Base-by-base conservation (phyloP, 2,888 invertebrate genomes). In the Rhingia campestris region DNA sequence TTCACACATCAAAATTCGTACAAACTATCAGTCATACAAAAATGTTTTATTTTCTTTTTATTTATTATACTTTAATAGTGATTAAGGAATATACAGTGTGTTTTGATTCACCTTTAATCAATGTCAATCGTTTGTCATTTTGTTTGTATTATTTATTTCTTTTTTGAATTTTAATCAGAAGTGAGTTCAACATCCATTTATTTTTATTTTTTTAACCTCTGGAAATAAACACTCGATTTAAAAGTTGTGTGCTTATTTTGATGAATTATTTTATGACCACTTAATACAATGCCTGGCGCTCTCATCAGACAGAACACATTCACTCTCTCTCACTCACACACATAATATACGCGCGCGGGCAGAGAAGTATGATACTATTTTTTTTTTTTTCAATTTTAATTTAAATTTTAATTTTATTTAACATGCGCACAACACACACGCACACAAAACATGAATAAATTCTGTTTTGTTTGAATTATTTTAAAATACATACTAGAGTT, bases 21-120 rank as follows among this genome's bases (percentile, higher is more conserved):
- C 90, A 91, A 90, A 88, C 91, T 91, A 91, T 91, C 91, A 91
- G 90, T 91, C 91, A 91, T 90, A 90, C 91, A 90, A 86, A 87
- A 86, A 72, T 64, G 56, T 63, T 74, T 51, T 35, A 22, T 69
- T 45, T 12, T 41, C 67, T 45, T 66, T 33, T 47, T 63, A 47
- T 56, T 64, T 56, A 58, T 75, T 22, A 22, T 2, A 22, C 43
- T 53, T 39, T 43, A 59, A 43, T 79, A 64, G 58, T 72, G 75
- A 66, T 72, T 64, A 66, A 75, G 74, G 59, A 80, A 74, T 80
- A 73, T 67, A 67, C 72, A 81, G 53, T 76, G 64, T 73, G 47
- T 64, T 63, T 59, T 39, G 49, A 30, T 80, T 84, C 22, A 30
- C 49, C 49, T 39, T 63, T 49, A 54, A 35, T 53, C 32, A 47